Conservation (phyloP, 2,797 vertebrate species). For the Artibeus jamaicensis region DNA sequence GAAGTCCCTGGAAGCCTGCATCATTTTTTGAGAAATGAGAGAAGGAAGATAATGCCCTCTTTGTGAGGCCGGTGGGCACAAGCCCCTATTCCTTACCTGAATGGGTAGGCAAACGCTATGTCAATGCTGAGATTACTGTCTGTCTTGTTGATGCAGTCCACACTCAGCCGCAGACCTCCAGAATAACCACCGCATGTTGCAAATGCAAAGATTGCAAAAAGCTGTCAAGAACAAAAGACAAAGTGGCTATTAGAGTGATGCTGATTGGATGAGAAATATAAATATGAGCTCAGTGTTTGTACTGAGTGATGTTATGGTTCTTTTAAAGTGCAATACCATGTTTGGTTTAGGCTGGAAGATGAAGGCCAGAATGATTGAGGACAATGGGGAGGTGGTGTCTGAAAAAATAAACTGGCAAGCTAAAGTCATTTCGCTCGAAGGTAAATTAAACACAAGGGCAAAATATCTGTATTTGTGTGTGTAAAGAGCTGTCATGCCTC, state of each 20-base stretch:
- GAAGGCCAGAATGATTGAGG: neutral
- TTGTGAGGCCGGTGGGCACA: neutral
- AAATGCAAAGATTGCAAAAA: slow-evolving; percentile 99
- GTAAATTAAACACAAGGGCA: neutral
- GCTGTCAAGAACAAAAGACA: slow-evolving; percentile 82
- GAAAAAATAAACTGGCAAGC: neutral
- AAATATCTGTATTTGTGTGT: neutral
- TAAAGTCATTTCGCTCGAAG: neutral
- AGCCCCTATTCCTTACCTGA: slow-evolving; percentile 87
- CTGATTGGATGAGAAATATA: neutral
- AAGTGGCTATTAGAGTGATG: neutral
- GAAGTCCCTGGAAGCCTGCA: neutral
- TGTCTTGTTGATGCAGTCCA: slow-evolving; percentile 97
- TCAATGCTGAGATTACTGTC: slow-evolving; percentile 96
- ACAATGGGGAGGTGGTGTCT: neutral
- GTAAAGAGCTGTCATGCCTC: neutral
- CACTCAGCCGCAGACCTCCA: slow-evolving; percentile 94
- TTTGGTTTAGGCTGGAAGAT: neutral
- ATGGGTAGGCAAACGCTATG: slow-evolving; percentile 94
- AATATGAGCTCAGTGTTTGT: neutral
- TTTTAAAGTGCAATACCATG: neutral
- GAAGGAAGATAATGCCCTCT: neutral
- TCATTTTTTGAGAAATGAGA: neutral
- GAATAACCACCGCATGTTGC: slow-evolving; percentile 98
- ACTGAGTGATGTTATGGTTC: neutral